Evolutionary conservation across 2,113 vertebrate species (phyloP), one percentile per base, ranked within the genome.

Genomic region (Scomber scombrus): DNA sequence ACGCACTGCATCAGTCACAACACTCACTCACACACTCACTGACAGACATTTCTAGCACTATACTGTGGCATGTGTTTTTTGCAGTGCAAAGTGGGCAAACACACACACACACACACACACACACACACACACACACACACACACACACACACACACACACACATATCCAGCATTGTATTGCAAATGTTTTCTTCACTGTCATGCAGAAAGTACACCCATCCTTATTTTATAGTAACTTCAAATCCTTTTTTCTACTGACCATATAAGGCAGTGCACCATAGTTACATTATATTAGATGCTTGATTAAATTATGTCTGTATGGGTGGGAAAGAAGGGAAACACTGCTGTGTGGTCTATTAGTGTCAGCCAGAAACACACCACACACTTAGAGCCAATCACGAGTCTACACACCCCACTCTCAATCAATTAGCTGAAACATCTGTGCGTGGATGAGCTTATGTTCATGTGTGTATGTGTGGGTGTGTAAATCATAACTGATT

Each of bases 401-500:
- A 78, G 64, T 64, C 63, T 78, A 49, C 1, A 3, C 62, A 10
- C 77, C 55, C 16, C 66, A 56, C 82, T 90, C 55, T 10, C 74
- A 89, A 86, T 86, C 86, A 88, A 89, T 89, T 90, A 89, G 64
- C 60, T 26, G 21, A 79, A 88, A 90, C 88, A 89, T 91, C 80
- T 91, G 85, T 52, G 75, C 56, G 58, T 63, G 55, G 79, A 75
- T 81, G 74, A 78, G 70, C 69, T 72, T 54, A 47, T 66, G 71
- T 76, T 40, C 11, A 50, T 75, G 19, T 78, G 51, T 71, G 49
- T 70, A 67, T 57, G 43, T 65, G 71, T 26, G 29, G 51, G 85
- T 71, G 86, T 75, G 77, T 81, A 85, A 84, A 86, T 88, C 80
- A 89, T 79, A 81, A 88, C 77, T 76, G 71, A 86, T 91, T 91